phyloP scores from a whole-genome alignment of 2,113 vertebrate genomes.

The Limnothrissa miodon region DNA sequence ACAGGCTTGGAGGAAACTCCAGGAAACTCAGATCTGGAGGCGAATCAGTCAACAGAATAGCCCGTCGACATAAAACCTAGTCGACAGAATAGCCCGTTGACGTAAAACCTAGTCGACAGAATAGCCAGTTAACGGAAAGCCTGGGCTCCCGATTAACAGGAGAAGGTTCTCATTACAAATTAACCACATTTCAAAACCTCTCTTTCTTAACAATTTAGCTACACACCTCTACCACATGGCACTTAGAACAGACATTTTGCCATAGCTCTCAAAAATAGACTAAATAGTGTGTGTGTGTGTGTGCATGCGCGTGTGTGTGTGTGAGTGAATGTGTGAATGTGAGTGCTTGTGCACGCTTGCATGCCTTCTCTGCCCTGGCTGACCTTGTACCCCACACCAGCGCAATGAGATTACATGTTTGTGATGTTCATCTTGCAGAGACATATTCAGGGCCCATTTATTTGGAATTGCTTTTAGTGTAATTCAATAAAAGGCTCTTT shows the following conservation, averaged over 20 bases:
- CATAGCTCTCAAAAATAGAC: background rate
- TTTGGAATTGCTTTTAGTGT: conserved; percentile 80
- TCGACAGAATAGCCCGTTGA: no score
- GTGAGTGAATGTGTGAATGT: background rate
- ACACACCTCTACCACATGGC: background rate
- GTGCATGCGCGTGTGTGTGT: background rate
- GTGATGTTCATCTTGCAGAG: conserved; percentile 67
- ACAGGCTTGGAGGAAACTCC: no score
- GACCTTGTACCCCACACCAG: conserved; percentile 27
- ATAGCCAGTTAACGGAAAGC: no score
- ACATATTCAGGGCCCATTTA: conserved; percentile 77
- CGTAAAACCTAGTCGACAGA: no score
- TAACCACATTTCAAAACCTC: no score
- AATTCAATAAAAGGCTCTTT: conserved; percentile 78
- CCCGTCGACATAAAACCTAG: no score
- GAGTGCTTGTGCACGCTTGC: conserved; percentile 13
- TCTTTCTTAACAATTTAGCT: background rate
- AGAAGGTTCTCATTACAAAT: no score
- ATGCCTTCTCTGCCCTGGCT: background rate
- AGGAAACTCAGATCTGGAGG: no score
- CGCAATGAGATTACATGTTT: conserved; percentile 73
- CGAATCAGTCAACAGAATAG: no score
- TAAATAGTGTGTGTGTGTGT: background rate
- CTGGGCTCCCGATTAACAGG: no score
- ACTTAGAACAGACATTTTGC: background rate